Conservation (phyloP, 37 sponge, comb jelly and placozoan species). For the Amphimedon queenslandica region DNA sequence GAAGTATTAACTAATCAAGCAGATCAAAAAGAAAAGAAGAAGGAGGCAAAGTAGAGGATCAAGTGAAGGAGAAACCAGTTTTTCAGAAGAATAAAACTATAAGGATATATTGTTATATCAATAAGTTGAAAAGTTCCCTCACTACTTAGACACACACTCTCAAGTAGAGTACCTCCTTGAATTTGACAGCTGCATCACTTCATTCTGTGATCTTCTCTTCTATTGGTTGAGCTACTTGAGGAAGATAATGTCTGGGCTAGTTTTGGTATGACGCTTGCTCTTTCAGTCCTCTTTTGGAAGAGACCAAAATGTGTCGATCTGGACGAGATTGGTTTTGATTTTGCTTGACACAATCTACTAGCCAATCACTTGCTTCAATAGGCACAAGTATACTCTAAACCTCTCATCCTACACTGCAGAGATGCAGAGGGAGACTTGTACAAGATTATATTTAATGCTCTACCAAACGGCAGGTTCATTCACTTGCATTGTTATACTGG, state of each 20-base stretch:
- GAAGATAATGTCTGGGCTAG: constrained; percentile 83
- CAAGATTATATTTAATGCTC: constrained; percentile 42
- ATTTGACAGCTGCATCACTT: constrained; percentile 84
- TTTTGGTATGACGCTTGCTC: constrained; percentile 80
- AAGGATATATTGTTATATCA: neutral
- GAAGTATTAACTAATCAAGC: too few relatives aligned
- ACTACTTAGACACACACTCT: constrained; percentile 93
- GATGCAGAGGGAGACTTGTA: constrained; percentile 82
- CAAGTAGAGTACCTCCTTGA: constrained; percentile 92
- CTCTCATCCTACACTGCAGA: constrained; percentile 82
- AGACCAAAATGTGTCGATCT: constrained; percentile 80
- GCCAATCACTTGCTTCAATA: constrained; percentile 61
- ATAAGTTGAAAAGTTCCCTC: neutral
- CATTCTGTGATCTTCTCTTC: constrained; percentile 88
- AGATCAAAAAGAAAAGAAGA: too few relatives aligned
- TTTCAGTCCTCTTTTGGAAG: constrained; percentile 39
- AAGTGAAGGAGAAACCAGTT: neutral
- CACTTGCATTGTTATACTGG: constrained; percentile 88
- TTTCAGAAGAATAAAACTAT: neutral
- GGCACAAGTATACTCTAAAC: constrained; percentile 70
- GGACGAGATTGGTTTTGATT: constrained; percentile 92
- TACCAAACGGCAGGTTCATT: constrained; percentile 73
- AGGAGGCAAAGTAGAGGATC: neutral
- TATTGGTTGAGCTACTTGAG: constrained; percentile 74
- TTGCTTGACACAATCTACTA: constrained; percentile 41